phyloP scores from a whole-genome alignment of 2,113 vertebrate species.

The Opisthocomus hoazin region DNA sequence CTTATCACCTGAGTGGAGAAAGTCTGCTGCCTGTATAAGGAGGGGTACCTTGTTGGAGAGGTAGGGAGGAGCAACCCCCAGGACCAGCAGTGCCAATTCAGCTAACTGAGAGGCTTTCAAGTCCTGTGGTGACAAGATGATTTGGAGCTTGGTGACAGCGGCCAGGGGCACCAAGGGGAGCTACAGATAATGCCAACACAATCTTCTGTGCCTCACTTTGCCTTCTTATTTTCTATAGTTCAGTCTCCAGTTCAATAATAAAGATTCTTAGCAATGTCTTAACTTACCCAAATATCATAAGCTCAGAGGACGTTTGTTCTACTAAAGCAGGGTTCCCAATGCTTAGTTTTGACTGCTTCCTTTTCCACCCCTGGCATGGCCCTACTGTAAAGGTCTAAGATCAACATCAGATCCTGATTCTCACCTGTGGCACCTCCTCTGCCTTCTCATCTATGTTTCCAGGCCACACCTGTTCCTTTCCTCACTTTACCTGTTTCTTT shows the following conservation, averaged over 20 bases:
- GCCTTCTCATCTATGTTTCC: background rate
- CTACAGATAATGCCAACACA: background rate
- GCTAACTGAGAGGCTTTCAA: background rate
- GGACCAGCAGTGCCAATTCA: background rate
- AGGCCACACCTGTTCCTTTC: background rate
- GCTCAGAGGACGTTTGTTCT: background rate
- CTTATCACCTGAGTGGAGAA: background rate
- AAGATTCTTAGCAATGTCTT: background rate
- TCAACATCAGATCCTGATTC: background rate
- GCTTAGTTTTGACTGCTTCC: background rate
- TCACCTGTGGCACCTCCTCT: background rate
- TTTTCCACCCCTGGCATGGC: background rate
- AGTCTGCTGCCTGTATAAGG: background rate
- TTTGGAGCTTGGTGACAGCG: background rate
- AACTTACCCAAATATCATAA: background rate
- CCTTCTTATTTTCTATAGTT: background rate
- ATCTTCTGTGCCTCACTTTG: fast-evolving
- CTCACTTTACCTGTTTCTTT: background rate
- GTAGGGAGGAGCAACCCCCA: background rate
- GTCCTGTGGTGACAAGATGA: background rate
- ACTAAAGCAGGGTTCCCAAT: background rate
- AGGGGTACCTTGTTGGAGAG: fast-evolving
- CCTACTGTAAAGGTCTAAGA: background rate
- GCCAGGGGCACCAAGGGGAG: background rate
- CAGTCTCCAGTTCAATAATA: background rate